phyloP scores from a whole-genome alignment of 2,888 invertebrate species.

The Drosophila ezoana region DNA sequence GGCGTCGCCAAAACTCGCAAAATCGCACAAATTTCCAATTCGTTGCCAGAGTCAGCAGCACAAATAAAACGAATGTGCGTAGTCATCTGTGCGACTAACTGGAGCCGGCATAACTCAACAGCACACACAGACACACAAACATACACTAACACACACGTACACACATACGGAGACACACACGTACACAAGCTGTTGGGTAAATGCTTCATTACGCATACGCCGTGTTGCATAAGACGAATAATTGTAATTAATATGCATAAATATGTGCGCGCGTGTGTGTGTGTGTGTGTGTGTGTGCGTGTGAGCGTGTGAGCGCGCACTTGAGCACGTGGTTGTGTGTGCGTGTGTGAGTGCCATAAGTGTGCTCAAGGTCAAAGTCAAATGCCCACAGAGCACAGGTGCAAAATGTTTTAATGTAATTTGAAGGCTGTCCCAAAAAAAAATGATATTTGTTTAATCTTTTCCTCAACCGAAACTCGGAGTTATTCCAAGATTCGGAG shows the following conservation, averaged over 20 bases:
- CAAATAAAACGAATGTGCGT: conserved; percentile 60
- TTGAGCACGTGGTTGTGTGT: not conserved
- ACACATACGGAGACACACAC: not conserved
- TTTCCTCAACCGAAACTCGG: not conserved
- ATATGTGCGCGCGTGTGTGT: not conserved
- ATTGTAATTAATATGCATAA: conserved; percentile 26
- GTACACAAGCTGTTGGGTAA: not conserved
- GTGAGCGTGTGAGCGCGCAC: not conserved
- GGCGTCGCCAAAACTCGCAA: conserved; percentile 47
- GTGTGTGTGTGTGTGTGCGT: not conserved
- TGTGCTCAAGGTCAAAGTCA: conserved; percentile 25
- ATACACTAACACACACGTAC: not conserved
- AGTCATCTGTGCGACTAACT: conserved; percentile 77
- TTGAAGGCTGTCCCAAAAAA: not conserved
- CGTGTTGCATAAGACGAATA: conserved; percentile 48
- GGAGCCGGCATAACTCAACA: conserved; percentile 74
- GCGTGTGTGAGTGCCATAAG: not conserved
- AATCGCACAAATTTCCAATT: conserved; percentile 34
- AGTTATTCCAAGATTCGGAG: too few species aligned
- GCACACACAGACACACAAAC: conserved; percentile 13
- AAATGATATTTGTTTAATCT: not conserved
- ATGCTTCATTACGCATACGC: conserved; percentile 58
- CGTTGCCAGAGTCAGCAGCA: conserved; percentile 21
- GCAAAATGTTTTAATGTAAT: conserved; percentile 6
- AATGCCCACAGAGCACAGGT: conserved; percentile 4